Percentiles rank a stretch among this genome's conserved stretches.
phyloP scores from a whole-genome alignment of 64 coral and sea anemone species.

The Actinia tenebrosa region DNA sequence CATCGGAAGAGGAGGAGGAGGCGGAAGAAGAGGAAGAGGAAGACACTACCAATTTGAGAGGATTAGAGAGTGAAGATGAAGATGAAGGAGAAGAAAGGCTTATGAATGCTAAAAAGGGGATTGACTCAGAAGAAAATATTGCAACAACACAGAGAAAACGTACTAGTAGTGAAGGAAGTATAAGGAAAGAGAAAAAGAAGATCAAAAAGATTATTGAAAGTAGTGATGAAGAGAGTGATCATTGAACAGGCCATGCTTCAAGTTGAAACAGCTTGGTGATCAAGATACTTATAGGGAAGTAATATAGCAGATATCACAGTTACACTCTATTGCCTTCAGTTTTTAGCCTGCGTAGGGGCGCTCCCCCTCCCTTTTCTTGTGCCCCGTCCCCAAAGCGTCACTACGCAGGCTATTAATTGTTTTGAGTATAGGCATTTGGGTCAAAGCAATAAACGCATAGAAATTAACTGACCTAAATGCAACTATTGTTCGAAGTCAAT shows the following conservation, averaged over 20 bases:
- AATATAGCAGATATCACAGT: too few species aligned
- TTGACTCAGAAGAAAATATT: constrained; percentile 46
- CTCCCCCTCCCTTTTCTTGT: too few species aligned
- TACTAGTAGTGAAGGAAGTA: constrained; percentile 51
- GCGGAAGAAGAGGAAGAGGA: constrained; percentile 44
- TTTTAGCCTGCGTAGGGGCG: too few species aligned
- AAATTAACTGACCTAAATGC: too few species aligned
- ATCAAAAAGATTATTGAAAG: constrained; percentile 86
- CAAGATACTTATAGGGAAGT: too few species aligned
- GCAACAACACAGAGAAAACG: constrained; percentile 56
- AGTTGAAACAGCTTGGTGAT: too few species aligned
- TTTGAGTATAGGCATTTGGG: too few species aligned
- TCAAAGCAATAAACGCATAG: too few species aligned
- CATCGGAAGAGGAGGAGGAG: constrained; percentile 51
- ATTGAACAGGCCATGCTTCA: not conserved
- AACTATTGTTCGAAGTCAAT: too few species aligned
- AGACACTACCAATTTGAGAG: constrained; percentile 13
- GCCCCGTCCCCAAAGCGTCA: too few species aligned
- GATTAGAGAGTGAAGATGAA: constrained; percentile 85
- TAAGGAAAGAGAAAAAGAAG: constrained; percentile 83
- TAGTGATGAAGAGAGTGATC: constrained; percentile 90
- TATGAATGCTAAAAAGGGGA: constrained; percentile 80
- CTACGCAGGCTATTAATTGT: too few species aligned
- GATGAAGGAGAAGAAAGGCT: constrained; percentile 66
- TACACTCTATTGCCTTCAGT: too few species aligned